Evolutionary conservation across 2,888 invertebrate genomes (phyloP).

Genomic region (Branchipolynoe longqiensis): DNA sequence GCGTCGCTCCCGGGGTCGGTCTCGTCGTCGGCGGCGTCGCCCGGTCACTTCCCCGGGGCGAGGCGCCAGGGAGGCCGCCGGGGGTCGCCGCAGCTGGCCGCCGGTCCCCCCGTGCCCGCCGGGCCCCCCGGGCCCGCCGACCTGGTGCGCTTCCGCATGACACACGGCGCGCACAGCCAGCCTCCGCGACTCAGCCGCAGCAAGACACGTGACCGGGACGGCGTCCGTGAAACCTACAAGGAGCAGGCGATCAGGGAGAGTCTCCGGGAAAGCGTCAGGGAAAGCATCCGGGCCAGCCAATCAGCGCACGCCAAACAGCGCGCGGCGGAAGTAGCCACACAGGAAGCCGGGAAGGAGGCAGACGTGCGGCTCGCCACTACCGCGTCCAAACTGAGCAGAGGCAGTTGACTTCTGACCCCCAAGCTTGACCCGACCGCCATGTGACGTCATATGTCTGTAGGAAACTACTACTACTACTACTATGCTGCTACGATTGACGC

Average conservation of each 20-base stretch:
- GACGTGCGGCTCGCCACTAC: background rate
- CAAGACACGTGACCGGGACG: slow-evolving; percentile 2
- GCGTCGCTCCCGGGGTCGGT: too few species aligned
- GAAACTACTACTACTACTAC: background rate
- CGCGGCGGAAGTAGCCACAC: background rate
- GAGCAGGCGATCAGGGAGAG: background rate
- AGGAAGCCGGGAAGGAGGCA: background rate
- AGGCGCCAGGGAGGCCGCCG: background rate
- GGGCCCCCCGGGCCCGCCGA: slow-evolving; percentile 4
- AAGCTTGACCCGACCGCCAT: background rate
- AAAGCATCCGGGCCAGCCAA: too few species aligned
- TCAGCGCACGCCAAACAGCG: too few species aligned
- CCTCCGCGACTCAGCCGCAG: background rate
- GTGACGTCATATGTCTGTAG: background rate
- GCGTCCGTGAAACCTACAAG: background rate
- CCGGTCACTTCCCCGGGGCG: slow-evolving; percentile 3
- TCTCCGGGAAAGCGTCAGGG: background rate
- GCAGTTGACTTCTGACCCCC: slow-evolving; percentile 33
- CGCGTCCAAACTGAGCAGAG: slow-evolving; percentile 26
- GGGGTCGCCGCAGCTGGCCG: background rate
- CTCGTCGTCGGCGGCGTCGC: too few species aligned
- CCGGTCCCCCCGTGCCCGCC: background rate
- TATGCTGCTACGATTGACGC: background rate
- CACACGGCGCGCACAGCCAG: background rate
- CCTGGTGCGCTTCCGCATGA: slow-evolving; percentile 29